phyloP scores from a whole-genome alignment of 92 coral and sea anemone genomes.

The Zoanthus gigantus region DNA sequence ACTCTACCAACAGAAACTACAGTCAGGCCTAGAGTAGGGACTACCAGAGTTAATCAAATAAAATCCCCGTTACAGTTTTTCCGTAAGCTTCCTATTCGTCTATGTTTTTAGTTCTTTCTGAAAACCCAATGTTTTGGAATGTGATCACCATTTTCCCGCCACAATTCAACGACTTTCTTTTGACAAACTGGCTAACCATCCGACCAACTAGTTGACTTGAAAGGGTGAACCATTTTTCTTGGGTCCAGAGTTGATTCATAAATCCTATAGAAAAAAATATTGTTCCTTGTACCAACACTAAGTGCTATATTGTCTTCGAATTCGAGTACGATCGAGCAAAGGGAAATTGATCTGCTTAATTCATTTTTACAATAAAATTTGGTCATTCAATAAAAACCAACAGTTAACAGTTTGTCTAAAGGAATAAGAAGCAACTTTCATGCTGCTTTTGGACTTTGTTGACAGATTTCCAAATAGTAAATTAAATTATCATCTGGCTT shows the following conservation, averaged over 20 bases:
- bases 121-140: constrained; percentile 4
- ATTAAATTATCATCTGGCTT: constrained; percentile 20
- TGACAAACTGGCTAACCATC: constrained; percentile 44
- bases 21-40: too few species aligned
- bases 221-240: constrained; percentile 40
- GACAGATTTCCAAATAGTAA: constrained; percentile 2
- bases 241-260: constrained; percentile 29
- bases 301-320: background rate
- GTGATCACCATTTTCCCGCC: constrained; percentile 25
- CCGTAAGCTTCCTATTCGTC: background rate
- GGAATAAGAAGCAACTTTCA: background rate
- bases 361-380: constrained; percentile 1
- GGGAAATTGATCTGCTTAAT: constrained; percentile 4
- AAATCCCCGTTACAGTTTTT: background rate
- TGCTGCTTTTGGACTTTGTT: constrained; percentile 13
- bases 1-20: too few species aligned
- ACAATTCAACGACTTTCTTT: constrained; percentile 41
- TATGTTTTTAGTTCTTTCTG: constrained; percentile 8
- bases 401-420: background rate
- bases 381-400: constrained; percentile 15
- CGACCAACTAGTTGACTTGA: constrained; percentile 40
- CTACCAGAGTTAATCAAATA: too few species aligned
- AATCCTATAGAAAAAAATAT: constrained; percentile 38
- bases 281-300: background rate
- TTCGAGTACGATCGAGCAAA: background rate